Base-by-base conservation (phyloP, 2,888 invertebrate species). In the Noctua janthe region DNA sequence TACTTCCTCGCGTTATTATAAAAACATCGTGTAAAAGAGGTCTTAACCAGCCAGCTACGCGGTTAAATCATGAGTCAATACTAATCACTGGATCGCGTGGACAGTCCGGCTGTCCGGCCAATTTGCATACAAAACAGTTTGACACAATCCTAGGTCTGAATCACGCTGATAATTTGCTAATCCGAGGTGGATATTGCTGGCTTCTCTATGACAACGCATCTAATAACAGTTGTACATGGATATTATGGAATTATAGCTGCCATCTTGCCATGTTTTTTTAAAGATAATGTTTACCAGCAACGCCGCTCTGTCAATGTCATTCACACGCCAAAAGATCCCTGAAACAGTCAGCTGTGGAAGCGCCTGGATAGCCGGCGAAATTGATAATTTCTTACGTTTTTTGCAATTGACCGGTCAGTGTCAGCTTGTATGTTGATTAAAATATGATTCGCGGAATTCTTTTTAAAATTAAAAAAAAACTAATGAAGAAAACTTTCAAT, bases 11-110 rank as follows among this genome's bases (percentile, higher is more conserved):
- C 5, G n/a, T 51, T 78, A 83, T 17, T 47, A 35, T 29, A 62
- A 80, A 72, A 62, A 72, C 0, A n/a, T 10, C 23, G 17, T 43
- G 56, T 13, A 49, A 56, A 81, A 71, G 35, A 49, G 35, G 15
- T 62, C 71, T 66, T 67, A 71, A 43, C 10, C 54, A 69, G 20
- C 39, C 29, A 20, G 62, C 39, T 39, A 43, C 39, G 54, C n/a
- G 62, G n/a, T 54, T 64, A 56, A 79, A 79, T 72, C 64, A 83
- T 83, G 86, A 83, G 29, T 86, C 86, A 82, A 73, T 70, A 39
- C 64, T 81, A 83, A 83, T 83, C 86, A 66, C 56, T 76, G 3
- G 51, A 81, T 83, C 51, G 83, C 83, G 86, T 83, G 83, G 72
- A 85, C 69, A 81, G 54, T 73, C 76, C 51, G 82, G 39, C 35